phyloP scores from a whole-genome alignment of 2,797 vertebrate species.

The Falco berigora region DNA sequence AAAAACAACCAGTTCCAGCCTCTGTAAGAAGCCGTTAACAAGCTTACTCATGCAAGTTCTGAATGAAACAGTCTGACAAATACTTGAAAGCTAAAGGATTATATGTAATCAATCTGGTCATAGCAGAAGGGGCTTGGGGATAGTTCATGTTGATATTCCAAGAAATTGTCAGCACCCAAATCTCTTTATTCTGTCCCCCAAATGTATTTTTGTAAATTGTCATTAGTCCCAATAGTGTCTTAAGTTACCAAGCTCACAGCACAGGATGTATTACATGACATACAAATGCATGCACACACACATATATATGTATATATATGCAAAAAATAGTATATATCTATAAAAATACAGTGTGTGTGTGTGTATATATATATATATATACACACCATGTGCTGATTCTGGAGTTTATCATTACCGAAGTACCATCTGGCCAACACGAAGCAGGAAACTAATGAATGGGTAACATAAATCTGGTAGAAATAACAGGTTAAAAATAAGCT shows the following conservation, averaged over 20 bases:
- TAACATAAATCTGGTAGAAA: not conserved
- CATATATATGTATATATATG: not conserved
- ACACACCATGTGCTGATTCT: not conserved
- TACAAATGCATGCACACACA: rapidly evolving
- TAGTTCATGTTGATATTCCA: not conserved
- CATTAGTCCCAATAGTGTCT: not conserved
- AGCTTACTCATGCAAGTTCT: not conserved
- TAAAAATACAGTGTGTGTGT: not conserved
- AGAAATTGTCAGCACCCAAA: not conserved
- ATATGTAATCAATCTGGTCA: not conserved
- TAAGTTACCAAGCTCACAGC: not conserved
- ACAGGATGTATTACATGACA: not conserved
- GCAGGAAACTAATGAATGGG: not conserved
- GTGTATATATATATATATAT: too few species aligned
- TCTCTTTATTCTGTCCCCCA: not conserved
- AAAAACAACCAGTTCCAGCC: not conserved
- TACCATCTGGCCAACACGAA: not conserved
- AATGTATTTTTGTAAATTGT: not conserved
- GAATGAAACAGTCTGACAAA: not conserved
- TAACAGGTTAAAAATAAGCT: not conserved
- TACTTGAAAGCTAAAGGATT: not conserved
- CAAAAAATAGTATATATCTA: not conserved
- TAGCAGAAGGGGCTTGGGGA: not conserved
- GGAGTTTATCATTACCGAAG: not conserved
- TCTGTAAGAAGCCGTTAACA: not conserved